These are phyloP conservation scores for Tachuris rubrigastra DNA, from an alignment of 2,113 vertebrate genomes.

Conservation along the genomic window DNA sequence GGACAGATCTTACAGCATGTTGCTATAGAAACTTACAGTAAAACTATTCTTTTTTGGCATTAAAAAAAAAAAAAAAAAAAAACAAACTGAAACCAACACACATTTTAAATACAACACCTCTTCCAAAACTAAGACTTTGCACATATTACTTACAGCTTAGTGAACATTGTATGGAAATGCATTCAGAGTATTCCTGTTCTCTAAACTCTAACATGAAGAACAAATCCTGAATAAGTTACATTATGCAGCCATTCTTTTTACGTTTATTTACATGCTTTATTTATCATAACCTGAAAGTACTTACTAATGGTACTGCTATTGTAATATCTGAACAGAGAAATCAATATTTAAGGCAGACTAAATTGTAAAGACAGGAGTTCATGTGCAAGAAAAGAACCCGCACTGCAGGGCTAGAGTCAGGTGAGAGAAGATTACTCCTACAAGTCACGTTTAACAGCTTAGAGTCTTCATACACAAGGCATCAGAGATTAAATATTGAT, in stretches of 20 bases:
- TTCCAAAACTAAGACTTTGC: background rate
- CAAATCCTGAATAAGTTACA: background rate
- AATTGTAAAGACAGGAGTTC: background rate
- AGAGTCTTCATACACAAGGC: background rate
- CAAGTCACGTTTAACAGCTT: background rate
- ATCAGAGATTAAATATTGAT: slow-evolving; percentile 51
- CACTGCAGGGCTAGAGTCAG: background rate
- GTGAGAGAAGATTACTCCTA: background rate
- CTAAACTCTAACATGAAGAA: background rate
- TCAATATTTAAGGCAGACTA: background rate
- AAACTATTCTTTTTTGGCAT: background rate
- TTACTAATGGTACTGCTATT: background rate
- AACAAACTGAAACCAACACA: background rate
- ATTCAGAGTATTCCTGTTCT: background rate
- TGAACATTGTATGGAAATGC: background rate
- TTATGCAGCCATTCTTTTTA: background rate
- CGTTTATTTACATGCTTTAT: background rate
- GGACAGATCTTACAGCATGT: background rate
- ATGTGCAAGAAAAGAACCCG: accelerated
- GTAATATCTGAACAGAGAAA: background rate
- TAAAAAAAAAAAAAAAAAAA: background rate
- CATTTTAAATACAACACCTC: background rate
- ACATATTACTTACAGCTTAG: background rate
- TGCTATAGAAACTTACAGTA: background rate
- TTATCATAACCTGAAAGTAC: background rate